These are phyloP conservation scores for Macropodus opercularis DNA, from an alignment of 2,797 vertebrate genomes.

Conservation along the genomic window DNA sequence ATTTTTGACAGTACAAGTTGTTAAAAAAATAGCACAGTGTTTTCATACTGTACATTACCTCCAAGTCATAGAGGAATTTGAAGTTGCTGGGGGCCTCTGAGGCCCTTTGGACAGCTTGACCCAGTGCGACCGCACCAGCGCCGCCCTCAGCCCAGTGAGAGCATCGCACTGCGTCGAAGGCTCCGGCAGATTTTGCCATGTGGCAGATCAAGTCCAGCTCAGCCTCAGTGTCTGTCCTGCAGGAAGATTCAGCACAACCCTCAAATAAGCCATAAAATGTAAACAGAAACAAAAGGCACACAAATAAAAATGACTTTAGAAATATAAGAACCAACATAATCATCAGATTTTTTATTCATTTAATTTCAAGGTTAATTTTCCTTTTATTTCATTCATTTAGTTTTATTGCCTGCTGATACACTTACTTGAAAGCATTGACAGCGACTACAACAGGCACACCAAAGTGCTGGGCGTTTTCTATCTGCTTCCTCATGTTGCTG, in stretches of 20 bases:
- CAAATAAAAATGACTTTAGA: not conserved
- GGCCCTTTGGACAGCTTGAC: conserved; percentile 89
- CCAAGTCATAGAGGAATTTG: conserved; percentile 89
- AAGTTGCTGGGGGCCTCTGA: conserved; percentile 87
- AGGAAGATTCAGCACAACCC: conserved; percentile 17
- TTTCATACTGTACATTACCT: no score
- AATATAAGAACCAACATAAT: not conserved
- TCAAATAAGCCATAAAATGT: not conserved
- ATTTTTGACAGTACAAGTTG: no score
- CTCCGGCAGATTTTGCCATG: conserved; percentile 88
- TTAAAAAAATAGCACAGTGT: no score
- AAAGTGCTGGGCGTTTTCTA: conserved; percentile 91
- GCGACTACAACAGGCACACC: conserved; percentile 95
- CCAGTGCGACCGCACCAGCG: conserved; percentile 87
- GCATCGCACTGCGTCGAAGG: conserved; percentile 91
- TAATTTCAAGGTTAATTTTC: not conserved
- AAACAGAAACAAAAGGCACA: not conserved
- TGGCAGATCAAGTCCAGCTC: conserved; percentile 89
- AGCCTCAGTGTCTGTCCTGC: conserved; percentile 89
- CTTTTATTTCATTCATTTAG: not conserved
- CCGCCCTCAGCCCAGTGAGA: conserved; percentile 97
- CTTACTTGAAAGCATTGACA: conserved; percentile 96
- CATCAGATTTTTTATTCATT: not conserved
- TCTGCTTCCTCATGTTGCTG: conserved; percentile 93
- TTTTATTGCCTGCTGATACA: conserved; percentile 4